These are phyloP conservation scores for Ariopsis seemanni DNA, from an alignment of 2,113 vertebrate species.

Conservation along the genomic window DNA sequence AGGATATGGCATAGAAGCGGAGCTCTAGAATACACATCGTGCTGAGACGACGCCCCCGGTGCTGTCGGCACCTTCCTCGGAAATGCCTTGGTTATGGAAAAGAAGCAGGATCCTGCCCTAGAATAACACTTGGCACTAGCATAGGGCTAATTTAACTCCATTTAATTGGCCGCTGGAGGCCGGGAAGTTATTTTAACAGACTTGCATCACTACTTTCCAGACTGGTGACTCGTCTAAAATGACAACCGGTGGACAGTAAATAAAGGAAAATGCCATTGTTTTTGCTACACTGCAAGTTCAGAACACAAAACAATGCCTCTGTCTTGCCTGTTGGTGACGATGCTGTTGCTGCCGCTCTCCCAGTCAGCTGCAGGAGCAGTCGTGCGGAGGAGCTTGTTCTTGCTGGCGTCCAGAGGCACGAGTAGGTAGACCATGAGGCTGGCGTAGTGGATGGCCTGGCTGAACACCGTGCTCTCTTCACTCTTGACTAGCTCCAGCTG, in stretches of 20 bases:
- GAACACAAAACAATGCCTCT: no score
- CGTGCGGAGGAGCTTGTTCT: slow-evolving; percentile 87
- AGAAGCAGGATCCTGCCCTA: neutral
- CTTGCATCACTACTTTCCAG: neutral
- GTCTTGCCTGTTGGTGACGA: slow-evolving; percentile 88
- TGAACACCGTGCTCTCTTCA: slow-evolving; percentile 96
- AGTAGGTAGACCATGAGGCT: slow-evolving; percentile 98
- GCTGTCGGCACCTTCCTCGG: slow-evolving; percentile 21
- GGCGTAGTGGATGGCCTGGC: slow-evolving; percentile 97
- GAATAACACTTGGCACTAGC: neutral
- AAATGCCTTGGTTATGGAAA: slow-evolving; percentile 6
- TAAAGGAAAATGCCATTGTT: neutral
- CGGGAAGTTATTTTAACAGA: neutral
- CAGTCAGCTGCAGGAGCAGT: slow-evolving; percentile 82
- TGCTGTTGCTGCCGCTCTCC: slow-evolving; percentile 98
- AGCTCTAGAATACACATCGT: slow-evolving; percentile 20
- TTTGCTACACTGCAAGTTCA: neutral
- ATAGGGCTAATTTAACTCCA: neutral
- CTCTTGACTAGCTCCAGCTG: slow-evolving; percentile 92
- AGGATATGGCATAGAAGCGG: slow-evolving; percentile 27
- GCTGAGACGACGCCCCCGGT: neutral
- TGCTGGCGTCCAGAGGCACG: slow-evolving; percentile 93
- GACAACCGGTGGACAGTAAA: neutral
- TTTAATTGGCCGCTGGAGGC: neutral
- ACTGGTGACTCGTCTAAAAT: neutral